phyloP scores from a whole-genome alignment of 2,113 vertebrate genomes.

The Gobiocypris rarus region DNA sequence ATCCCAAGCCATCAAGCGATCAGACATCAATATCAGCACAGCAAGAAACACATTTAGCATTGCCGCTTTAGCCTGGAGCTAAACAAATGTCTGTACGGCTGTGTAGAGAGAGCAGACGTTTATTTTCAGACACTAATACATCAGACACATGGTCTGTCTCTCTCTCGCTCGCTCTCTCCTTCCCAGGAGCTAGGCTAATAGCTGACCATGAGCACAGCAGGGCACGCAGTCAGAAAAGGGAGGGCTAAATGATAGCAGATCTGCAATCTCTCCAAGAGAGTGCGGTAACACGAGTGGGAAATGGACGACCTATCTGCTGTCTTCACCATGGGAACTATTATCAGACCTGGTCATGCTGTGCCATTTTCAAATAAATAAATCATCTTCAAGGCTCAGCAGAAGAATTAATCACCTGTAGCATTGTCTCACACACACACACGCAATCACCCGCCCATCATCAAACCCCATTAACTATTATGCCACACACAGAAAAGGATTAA shows the following conservation, averaged over 20 bases:
- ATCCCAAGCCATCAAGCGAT: conserved; percentile 57
- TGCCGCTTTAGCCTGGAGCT: conserved; percentile 54
- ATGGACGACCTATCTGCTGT: conserved; percentile 32
- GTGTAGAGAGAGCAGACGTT: conserved; percentile 24
- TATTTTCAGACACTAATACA: conserved; percentile 42
- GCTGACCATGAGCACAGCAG: conserved; percentile 45
- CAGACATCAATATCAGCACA: conserved; percentile 65
- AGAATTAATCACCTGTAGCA: conserved; percentile 68
- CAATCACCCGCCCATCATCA: conserved; percentile 61
- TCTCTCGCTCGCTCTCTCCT: not conserved
- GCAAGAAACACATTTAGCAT: conserved; percentile 43
- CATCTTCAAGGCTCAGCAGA: conserved; percentile 63
- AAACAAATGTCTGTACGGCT: conserved; percentile 31
- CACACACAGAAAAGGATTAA: conserved; percentile 54
- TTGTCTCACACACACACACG: conserved; percentile 60
- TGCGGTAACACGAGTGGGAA: conserved; percentile 19
- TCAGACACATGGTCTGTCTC: conserved; percentile 15
- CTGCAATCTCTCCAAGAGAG: conserved; percentile 36
- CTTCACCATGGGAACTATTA: conserved; percentile 58
- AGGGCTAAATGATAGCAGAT: conserved; percentile 44
- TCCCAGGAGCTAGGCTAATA: conserved; percentile 40
- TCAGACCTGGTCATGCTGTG: conserved; percentile 68
- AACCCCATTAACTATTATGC: conserved; percentile 55
- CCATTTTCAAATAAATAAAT: conserved; percentile 76
- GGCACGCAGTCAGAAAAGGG: conserved; percentile 22